Evolutionary conservation across 1,140 invertebrate genomes (phyloP), one percentile per base, ranked within the genome.

Genomic region (Chionoecetes opilio): DNA sequence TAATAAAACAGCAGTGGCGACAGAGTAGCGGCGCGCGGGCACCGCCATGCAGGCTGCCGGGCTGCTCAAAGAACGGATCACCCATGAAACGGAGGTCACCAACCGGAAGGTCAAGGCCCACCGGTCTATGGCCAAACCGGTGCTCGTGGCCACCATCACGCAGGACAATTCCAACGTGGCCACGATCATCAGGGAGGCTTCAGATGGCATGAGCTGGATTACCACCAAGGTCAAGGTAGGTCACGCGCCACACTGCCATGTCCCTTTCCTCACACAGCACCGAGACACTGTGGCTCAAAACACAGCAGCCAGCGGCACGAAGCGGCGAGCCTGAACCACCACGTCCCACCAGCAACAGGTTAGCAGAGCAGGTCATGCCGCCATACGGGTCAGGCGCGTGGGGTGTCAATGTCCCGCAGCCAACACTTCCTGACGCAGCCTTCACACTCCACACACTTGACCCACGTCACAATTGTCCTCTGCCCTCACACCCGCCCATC

Each of bases 21-120:
- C 34, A 35, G 31, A 32, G n/a, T 35, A 63, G 17, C 63, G 29
- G 14, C 32, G 32, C 6, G n/a, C 21, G n/a, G 31, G n/a, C 31
- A 21, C n/a, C 91, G 88, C 41, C 8, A 96, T 96, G 96, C 96
- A 96, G 93, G 96, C 96, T 9, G 96, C 96, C 3, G 96, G 96
- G 8, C 82, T 96, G 31, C 88, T 96, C 0, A 96, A 96, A 82
- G 96, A 95, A 37, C 94, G 91, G 91, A 86, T 31, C 6, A 82
- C 26, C 37, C 86, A 93, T 17, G 95, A 35, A n/a, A 63, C 91
- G 11, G 31, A 11, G 31, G 9, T 35, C 0, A 35, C n/a, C 38
- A 87, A 75, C 9, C 21, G 3, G 82, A 35, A 53, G 87, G 93
- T 92, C 46, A 94, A 88, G 82, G 34, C 95, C n/a, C 93, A 95